phyloP scores from a whole-genome alignment of 2,797 vertebrate genomes.

The Lacerta agilis region DNA sequence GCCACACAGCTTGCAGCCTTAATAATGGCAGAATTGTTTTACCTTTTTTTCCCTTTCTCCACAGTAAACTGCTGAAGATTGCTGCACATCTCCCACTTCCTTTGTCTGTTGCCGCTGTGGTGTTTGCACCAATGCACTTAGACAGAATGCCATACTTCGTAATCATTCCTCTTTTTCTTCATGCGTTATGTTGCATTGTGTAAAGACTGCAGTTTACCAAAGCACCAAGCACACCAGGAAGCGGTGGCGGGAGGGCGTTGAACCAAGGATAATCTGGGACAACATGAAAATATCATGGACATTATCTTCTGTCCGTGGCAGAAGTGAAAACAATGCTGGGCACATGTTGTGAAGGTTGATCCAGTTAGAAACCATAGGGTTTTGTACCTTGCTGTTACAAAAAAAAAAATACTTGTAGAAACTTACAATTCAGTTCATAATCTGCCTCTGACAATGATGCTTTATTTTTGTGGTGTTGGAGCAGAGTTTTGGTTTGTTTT shows the following conservation, averaged over 20 bases:
- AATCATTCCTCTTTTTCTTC: conserved; percentile 80
- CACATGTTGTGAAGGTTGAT: conserved; percentile 51
- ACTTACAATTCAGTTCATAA: conserved; percentile 17
- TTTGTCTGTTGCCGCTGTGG: conserved; percentile 85
- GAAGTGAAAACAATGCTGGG: conserved; percentile 54
- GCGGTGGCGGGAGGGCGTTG: neutral
- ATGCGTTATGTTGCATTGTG: conserved; percentile 85
- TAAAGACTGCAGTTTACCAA: conserved; percentile 59
- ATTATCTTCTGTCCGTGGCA: conserved; percentile 43
- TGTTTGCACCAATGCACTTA: conserved; percentile 89
- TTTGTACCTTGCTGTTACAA: conserved; percentile 18
- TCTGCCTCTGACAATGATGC: conserved; percentile 41
- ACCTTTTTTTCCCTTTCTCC: conserved; percentile 60
- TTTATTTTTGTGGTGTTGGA: conserved; percentile 41
- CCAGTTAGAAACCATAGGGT: conserved; percentile 27
- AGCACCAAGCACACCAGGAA: conserved; percentile 8
- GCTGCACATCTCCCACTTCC: conserved; percentile 83
- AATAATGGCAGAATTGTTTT: conserved; percentile 11
- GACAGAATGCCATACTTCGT: conserved; percentile 90
- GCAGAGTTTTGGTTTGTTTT: conserved; percentile 40
- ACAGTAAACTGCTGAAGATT: conserved; percentile 88
- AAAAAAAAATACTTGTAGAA: neutral
- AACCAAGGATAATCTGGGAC: conserved; percentile 35
- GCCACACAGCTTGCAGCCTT: neutral
- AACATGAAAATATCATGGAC: neutral